Percentiles rank a stretch among this genome's conserved stretches.
Evolutionary conservation across 2,113 vertebrate genomes (phyloP).

Genomic region (Lycaon pictus): DNA sequence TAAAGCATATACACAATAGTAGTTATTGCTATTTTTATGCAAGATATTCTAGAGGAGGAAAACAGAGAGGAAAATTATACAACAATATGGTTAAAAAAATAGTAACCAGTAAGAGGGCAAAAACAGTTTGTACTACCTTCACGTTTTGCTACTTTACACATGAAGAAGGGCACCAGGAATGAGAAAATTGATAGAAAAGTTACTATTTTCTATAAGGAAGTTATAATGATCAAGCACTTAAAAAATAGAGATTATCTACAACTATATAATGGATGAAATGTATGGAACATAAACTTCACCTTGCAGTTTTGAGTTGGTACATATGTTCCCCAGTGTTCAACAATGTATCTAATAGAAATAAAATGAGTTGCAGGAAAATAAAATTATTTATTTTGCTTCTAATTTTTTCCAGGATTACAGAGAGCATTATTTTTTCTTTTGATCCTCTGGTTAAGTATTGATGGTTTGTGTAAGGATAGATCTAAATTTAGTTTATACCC

Average conservation of each 20-base stretch:
- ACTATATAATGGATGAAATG: background rate
- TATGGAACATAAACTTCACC: background rate
- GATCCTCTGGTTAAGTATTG: background rate
- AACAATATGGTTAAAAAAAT: background rate
- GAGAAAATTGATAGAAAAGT: background rate
- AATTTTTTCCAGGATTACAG: background rate
- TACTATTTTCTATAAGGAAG: background rate
- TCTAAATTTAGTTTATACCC: background rate
- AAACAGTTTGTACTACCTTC: background rate
- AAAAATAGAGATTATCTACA: background rate
- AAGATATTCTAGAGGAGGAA: background rate
- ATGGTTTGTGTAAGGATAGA: background rate
- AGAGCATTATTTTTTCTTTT: background rate
- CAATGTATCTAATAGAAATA: background rate
- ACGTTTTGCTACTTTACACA: background rate
- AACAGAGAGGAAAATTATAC: conserved; percentile 24
- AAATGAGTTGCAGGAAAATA: background rate
- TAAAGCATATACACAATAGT: background rate
- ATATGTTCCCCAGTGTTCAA: background rate
- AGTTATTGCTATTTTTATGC: background rate
- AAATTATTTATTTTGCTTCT: background rate
- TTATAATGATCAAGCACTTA: background rate
- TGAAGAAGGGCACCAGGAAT: background rate
- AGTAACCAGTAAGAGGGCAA: background rate
- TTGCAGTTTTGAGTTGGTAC: background rate